A percentile compares a stretch with the other conserved stretches of the same genome.
These are phyloP conservation scores for Limnephilus auricula DNA, from an alignment of 2,888 invertebrate species.

Conservation along the genomic window DNA sequence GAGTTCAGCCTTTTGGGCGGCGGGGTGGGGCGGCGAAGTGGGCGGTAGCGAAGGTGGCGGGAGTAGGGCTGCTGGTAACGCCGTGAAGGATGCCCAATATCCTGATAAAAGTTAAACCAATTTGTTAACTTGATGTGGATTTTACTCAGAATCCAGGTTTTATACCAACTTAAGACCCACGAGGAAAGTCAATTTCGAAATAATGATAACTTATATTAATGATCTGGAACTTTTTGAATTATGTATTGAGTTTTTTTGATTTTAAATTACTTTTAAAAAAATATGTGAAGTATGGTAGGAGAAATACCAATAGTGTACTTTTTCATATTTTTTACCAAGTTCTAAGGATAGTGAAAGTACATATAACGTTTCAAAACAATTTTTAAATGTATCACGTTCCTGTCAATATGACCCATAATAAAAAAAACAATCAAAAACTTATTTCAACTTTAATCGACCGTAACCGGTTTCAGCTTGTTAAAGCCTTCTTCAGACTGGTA, in stretches of 20 bases:
- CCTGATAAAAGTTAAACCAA: constrained; percentile 34
- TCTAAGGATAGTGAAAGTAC: too few relatives aligned
- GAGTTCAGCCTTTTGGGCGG: constrained; percentile 25
- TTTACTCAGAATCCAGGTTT: neutral
- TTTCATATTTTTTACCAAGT: too few relatives aligned
- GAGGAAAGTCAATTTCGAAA: neutral
- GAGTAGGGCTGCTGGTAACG: neutral
- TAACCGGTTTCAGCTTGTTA: too few relatives aligned
- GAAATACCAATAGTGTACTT: too few relatives aligned
- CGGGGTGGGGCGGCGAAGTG: neutral
- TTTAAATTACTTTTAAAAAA: too few relatives aligned
- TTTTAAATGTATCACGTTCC: too few relatives aligned
- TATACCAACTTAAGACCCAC: neutral
- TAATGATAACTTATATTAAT: neutral
- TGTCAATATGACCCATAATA: too few relatives aligned
- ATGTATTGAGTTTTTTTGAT: neutral
- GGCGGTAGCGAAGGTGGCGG: neutral
- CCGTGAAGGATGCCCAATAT: constrained; percentile 4
- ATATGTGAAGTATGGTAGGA: too few relatives aligned
- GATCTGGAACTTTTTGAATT: neutral
- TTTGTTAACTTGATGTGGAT: constrained; percentile 27
- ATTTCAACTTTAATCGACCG: too few relatives aligned
- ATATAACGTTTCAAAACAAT: too few relatives aligned
- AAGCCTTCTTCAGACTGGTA: too few relatives aligned
- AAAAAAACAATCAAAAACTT: too few relatives aligned